phyloP scores from a whole-genome alignment of 2,797 vertebrate genomes.

The Argyrosomus regius region DNA sequence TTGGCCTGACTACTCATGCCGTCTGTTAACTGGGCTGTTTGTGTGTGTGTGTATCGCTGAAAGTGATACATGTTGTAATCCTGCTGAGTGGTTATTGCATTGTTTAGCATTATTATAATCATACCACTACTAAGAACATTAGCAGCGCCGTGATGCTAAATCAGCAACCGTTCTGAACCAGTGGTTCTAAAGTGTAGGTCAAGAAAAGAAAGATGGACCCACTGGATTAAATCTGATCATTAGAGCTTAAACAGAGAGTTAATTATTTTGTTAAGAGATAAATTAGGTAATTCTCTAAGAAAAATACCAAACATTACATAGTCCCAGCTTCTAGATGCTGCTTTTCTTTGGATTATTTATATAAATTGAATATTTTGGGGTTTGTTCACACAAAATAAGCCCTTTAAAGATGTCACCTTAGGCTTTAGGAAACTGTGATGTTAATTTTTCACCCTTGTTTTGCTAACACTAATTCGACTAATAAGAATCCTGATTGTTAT shows the following conservation, averaged over 20 bases:
- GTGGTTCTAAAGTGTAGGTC: not conserved
- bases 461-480: not conserved
- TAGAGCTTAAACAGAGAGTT: slow-evolving; percentile 1
- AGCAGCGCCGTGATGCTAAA: slow-evolving; percentile 6
- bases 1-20: slow-evolving; percentile 24
- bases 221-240: not conserved
- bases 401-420: not conserved
- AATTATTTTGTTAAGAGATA: not conserved
- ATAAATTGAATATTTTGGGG: not conserved
- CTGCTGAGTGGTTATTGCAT: slow-evolving; percentile 37
- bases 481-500: not conserved
- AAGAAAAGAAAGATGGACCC: slow-evolving; percentile 2
- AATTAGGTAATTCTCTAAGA: not conserved
- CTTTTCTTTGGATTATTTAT: not conserved
- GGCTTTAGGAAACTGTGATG: not conserved
- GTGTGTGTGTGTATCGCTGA: slow-evolving; percentile 34
- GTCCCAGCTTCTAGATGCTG: not conserved
- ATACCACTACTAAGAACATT: slow-evolving; percentile 24
- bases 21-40: slow-evolving; percentile 30
- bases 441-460: not conserved
- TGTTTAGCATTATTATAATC: slow-evolving; percentile 45
- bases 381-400: not conserved
- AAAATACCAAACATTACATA: not conserved
- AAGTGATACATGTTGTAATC: slow-evolving; percentile 46
- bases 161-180: not conserved